Percentiles rank a stretch among this genome's conserved stretches.
Conservation (phyloP, 2,113 vertebrate genomes). For the Circaetus gallicus region DNA sequence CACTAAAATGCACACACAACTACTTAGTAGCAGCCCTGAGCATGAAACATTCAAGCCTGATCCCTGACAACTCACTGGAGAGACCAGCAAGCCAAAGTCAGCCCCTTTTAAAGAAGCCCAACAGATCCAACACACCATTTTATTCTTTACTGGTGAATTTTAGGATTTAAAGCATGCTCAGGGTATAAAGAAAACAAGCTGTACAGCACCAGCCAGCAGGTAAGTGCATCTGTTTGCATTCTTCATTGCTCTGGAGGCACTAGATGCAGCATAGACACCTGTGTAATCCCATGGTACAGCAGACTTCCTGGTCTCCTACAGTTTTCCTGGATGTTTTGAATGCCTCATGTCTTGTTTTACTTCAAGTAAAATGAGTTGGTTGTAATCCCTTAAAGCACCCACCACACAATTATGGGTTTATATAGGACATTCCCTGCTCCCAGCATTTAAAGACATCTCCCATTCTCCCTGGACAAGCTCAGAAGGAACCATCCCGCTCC, state of each 20-base stretch:
- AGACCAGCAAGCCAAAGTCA: not conserved
- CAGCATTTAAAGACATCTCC: not conserved
- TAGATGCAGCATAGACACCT: not conserved
- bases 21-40: not conserved
- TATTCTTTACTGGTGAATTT: not conserved
- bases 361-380: fast-evolving
- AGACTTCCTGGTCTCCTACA: not conserved
- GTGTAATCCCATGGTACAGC: not conserved
- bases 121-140: not conserved
- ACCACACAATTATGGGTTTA: not conserved
- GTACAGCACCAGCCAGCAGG: not conserved
- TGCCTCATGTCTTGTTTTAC: not conserved
- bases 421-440: not conserved
- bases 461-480: not conserved
- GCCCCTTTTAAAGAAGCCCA: not conserved
- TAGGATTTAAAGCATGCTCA: not conserved
- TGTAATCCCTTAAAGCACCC: not conserved
- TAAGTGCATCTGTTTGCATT: not conserved
- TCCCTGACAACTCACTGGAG: not conserved
- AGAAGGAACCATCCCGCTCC: not conserved
- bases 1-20: not conserved
- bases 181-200: not conserved
- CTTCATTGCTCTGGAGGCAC: not conserved
- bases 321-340: not conserved
- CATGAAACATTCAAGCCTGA: too few relatives aligned